phyloP scores from a whole-genome alignment of 2,797 vertebrate species.

The Lepus townsendii region DNA sequence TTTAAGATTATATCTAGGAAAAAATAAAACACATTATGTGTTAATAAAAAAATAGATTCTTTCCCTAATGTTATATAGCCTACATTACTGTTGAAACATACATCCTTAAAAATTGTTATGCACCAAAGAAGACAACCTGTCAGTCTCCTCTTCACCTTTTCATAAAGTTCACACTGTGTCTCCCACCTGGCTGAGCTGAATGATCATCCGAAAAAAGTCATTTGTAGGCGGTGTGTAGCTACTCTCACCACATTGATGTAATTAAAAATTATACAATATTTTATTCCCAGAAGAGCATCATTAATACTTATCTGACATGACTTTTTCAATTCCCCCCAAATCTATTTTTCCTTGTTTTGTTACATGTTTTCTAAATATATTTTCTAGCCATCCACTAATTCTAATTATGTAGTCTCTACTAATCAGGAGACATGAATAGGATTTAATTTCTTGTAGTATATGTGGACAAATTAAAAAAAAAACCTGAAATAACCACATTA shows the following conservation, averaged over 20 bases:
- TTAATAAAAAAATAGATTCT: neutral
- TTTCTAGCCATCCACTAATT: neutral
- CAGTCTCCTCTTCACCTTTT: neutral
- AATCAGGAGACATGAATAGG: neutral
- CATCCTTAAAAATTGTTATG: neutral
- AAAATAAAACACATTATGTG: neutral
- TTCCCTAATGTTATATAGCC: neutral
- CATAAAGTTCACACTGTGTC: neutral
- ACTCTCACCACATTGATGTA: neutral
- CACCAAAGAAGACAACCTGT: neutral
- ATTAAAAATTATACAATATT: neutral
- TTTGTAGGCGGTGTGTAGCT: neutral
- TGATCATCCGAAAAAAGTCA: neutral
- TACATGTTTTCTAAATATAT: neutral
- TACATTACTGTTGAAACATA: neutral
- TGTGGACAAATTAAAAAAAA: neutral
- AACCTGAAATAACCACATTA: neutral
- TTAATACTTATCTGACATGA: neutral
- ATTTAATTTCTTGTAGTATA: neutral
- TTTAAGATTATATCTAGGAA: neutral
- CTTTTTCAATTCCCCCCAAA: neutral
- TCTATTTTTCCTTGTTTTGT: neutral
- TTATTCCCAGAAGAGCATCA: neutral
- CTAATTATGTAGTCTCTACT: neutral
- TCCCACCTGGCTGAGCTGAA: neutral